phyloP scores from a whole-genome alignment of 2,797 vertebrate species.

The Atherinosoma microstoma region DNA sequence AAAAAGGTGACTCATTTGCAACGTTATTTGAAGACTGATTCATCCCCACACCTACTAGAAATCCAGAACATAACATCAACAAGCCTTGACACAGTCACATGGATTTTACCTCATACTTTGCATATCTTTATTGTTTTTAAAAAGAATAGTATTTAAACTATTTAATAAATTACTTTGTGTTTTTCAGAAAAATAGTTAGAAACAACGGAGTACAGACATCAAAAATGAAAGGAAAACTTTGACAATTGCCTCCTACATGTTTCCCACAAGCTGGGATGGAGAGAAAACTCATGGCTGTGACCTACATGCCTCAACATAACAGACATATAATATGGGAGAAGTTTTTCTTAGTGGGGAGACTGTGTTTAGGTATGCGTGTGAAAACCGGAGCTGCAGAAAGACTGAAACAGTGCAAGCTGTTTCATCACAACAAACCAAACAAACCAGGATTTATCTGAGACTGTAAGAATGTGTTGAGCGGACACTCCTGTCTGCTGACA shows the following conservation, averaged over 20 bases:
- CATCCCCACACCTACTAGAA: conserved; percentile 25
- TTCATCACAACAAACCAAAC: conserved; percentile 32
- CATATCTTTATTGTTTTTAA: not conserved
- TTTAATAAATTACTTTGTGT: not conserved
- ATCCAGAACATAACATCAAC: conserved; percentile 22
- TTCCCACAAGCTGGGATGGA: conserved; percentile 7
- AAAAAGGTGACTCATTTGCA: conserved; percentile 50
- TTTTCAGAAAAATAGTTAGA: not conserved
- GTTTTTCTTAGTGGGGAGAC: not conserved
- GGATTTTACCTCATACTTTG: not conserved
- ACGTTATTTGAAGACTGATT: conserved; percentile 26
- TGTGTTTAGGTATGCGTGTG: conserved; percentile 14
- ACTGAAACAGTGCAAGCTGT: not conserved
- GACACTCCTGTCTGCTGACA: conserved; percentile 60
- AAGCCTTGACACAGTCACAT: conserved; percentile 19
- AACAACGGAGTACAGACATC: not conserved
- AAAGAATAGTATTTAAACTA: not conserved
- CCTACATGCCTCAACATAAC: not conserved
- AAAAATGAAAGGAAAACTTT: not conserved
- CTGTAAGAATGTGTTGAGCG: conserved; percentile 55
- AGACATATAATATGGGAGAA: conserved; percentile 1
- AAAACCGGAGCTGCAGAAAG: not conserved
- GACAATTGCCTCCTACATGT: not conserved
- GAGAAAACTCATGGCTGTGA: conserved; percentile 4
- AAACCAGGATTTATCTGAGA: conserved; percentile 34